Base-by-base conservation (phyloP, 2,888 invertebrate species). In the Acanthopleura granulata region DNA sequence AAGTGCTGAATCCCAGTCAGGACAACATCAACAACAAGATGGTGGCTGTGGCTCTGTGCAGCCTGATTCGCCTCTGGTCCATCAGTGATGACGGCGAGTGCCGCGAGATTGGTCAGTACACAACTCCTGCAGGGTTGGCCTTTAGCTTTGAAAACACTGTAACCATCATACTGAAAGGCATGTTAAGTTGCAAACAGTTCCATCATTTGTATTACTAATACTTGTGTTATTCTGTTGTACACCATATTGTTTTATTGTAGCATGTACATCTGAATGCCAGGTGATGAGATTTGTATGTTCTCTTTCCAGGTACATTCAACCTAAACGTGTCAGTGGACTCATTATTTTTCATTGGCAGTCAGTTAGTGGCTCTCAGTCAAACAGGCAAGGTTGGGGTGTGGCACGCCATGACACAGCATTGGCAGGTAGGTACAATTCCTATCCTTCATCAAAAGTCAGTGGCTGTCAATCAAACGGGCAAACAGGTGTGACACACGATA, bases 371-470 rank as follows among this genome's bases (percentile, higher is more conserved):
- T 0, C 92, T 99, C 40, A 97, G 97, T 66, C 94, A 95, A 1
- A 94, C 94, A 12, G 97, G 97, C 9, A 98, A 98, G 91, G 96
- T 99, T 29, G 98, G 99, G 0, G 98, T 99, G n/a, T 99, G 98
- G 98, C 98, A 99, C 91, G 96, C 98, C 0, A 98, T 98, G 95
- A 97, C 98, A 0, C 97, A 98, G 87, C 97, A 98, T 91, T 99
- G 98, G 97, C 98, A 98, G 92, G 92, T 92, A 80, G n/a, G n/a
- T 12, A 62, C 27, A 12, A 15, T 12, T 22, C 14, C 27, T 62
- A 14, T 15, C n/a, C 22, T 22, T 25, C n/a, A 15, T 22, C 12
- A 62, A 62, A 15, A 72, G 73, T 66, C 49, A 57, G 62, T n/a
- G n/a, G n/a, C n/a, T n/a, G n/a, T n/a, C n/a, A n/a, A n/a, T n/a